Base-by-base conservation (phyloP, 2,797 vertebrate genomes). In the Enteromius mattozi region DNA sequence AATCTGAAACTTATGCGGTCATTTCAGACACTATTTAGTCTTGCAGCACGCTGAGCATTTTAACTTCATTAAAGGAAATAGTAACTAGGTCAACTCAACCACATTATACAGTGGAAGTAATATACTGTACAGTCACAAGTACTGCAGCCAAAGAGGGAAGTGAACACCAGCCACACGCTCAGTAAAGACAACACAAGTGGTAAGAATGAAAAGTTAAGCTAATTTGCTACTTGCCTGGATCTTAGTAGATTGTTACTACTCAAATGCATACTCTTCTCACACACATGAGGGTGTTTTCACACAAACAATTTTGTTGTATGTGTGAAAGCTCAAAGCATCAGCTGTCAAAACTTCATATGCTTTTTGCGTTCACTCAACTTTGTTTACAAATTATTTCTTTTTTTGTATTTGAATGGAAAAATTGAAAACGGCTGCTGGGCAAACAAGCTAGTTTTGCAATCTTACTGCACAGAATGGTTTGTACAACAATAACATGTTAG, bases 1-100 rank as follows among this genome's bases (percentile, higher is more conserved):
- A 13, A 66, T 82, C 24, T 54, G 81, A 76, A 76, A 66, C 47
- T n/a, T n/a, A 13, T 45, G 72, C 30, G 72, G 61, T 77, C n/a
- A 16, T 6, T 45, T 68, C 72, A 77, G 24, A 27, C 24, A 30
- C 3, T 1, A n/a, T 56, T 54, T 45, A 51, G 30, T 10, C 59
- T 17, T 27, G 16, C 30, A 66, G 42, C 59, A 40, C 21, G 16
- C 16, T 3, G 7, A 65, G 42, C 40, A 61, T 59, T 54, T 80
- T 0, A 47, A 65, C 56, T 74, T 63, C 8, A 82, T 82, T 65
- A 24, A 33, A 65, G 47, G 72, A 76, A 68, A 76, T 14, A 56
- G 61, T 30, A 83, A 77, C 47, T 56, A 54, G 35, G 35, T 45
- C 24, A 56, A n/a, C 21, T 51, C 21, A 19, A 83, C 71, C 72